These are phyloP conservation scores for Antedon bifida DNA, from an alignment of 35 echinoderm and acorn worm genomes.

Conservation along the genomic window DNA sequence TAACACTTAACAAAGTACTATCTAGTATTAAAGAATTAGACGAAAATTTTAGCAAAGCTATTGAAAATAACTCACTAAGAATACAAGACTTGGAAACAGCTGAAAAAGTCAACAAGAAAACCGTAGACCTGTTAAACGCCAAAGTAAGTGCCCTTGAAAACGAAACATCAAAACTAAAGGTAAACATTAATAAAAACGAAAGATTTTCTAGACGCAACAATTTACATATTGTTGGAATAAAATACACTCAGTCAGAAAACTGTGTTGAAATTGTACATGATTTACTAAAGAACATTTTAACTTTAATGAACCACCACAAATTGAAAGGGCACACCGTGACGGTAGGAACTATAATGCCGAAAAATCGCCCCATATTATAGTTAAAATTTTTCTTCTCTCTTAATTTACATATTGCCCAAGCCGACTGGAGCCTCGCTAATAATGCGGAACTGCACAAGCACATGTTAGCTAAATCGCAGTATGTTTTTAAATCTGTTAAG, in stretches of 20 bases:
- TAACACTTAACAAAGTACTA: too few species aligned
- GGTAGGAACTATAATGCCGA: not conserved
- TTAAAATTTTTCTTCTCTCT: too few species aligned
- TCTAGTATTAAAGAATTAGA: too few species aligned
- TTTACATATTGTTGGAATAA: not conserved
- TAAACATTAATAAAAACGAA: not conserved
- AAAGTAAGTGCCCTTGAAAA: too few species aligned
- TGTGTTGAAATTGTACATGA: not conserved
- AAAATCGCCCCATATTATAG: slow-evolving; percentile 5
- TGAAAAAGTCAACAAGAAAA: not conserved
- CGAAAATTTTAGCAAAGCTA: not conserved
- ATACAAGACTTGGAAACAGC: not conserved
- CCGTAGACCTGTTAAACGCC: not conserved
- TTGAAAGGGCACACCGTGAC: slow-evolving; percentile 27
- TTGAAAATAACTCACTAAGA: not conserved
- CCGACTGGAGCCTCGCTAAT: too few species aligned
- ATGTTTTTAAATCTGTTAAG: too few species aligned
- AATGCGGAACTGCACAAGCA: too few species aligned
- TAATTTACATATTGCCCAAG: too few species aligned
- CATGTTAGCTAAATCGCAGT: too few species aligned
- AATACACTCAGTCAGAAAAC: not conserved
- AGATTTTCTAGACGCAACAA: not conserved
- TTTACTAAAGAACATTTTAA: not conserved
- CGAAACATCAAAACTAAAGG: not conserved
- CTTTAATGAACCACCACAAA: not conserved